These are phyloP conservation scores for Hylaeus volcanicus DNA, from an alignment of 1,140 invertebrate genomes.

Conservation along the genomic window DNA sequence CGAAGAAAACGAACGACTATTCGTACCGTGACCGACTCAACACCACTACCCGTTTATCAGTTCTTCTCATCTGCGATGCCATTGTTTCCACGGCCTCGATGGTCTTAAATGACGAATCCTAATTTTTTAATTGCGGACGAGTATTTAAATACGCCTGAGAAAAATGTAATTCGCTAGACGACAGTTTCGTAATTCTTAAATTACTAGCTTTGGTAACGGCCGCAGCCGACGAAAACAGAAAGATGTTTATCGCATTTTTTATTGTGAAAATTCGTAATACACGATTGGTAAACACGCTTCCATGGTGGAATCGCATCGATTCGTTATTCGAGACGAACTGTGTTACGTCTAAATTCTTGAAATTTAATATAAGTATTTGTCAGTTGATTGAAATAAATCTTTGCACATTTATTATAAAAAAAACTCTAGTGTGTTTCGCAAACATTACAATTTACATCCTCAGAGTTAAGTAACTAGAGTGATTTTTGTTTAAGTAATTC, in stretches of 20 bases:
- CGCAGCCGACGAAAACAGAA: not conserved
- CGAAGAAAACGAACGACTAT: slow-evolving; percentile 2
- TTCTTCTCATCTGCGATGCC: not conserved
- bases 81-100: not conserved
- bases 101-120: not conserved
- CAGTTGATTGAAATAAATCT: too few relatives aligned
- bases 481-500: too few relatives aligned
- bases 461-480: too few relatives aligned
- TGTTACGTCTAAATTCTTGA: too few relatives aligned
- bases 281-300: not conserved
- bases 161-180: not conserved
- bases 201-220: not conserved
- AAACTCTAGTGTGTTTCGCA: too few relatives aligned
- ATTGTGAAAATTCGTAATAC: not conserved
- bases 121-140: not conserved
- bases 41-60: not conserved
- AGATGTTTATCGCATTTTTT: not conserved
- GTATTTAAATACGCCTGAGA: not conserved
- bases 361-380: too few relatives aligned
- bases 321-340: not conserved
- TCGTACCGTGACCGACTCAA: not conserved
- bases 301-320: not conserved
- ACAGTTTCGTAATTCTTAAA: not conserved
- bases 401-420: too few relatives aligned
- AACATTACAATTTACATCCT: too few relatives aligned